Evolutionary conservation across 1,140 invertebrate genomes (phyloP).

Genomic region (Drosophila tsacasi): DNA sequence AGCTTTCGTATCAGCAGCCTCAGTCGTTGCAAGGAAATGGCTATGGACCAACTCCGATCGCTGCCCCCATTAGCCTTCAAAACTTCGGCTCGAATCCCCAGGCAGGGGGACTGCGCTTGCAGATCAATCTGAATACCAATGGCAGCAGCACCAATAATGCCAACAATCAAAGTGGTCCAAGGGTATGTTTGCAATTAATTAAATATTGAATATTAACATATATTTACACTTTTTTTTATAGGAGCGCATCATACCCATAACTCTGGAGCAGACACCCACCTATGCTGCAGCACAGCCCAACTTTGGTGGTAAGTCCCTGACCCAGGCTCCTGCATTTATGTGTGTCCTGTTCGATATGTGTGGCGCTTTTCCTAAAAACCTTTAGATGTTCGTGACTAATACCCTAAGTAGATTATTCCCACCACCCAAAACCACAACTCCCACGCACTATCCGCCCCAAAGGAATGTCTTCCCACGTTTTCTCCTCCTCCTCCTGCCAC

Average conservation of each 20-base stretch:
- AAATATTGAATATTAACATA: neutral
- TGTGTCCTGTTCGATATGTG: conserved; percentile 31
- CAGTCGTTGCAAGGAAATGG: conserved; percentile 61
- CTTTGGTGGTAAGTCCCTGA: conserved; percentile 70
- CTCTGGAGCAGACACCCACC: conserved; percentile 85
- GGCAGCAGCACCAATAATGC: conserved; percentile 49
- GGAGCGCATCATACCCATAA: conserved; percentile 86
- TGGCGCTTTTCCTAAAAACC: conserved; percentile 60
- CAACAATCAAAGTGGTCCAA: conserved; percentile 68
- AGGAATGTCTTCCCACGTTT: conserved; percentile 15
- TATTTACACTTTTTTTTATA: conserved; percentile 23
- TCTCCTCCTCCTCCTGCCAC: neutral
- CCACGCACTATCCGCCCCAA: conserved; percentile 44
- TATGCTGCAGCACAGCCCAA: conserved; percentile 78
- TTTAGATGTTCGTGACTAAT: conserved; percentile 75
- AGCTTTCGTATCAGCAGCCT: conserved; percentile 42
- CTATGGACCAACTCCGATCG: conserved; percentile 28
- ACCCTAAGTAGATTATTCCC: conserved; percentile 28
- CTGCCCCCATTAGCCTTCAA: conserved; percentile 43
- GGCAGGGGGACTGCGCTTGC: conserved; percentile 70
- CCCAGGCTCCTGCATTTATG: neutral
- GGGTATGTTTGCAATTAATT: conserved; percentile 39
- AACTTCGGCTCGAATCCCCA: conserved; percentile 70
- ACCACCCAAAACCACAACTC: conserved; percentile 43
- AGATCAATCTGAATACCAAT: conserved; percentile 69